A percentile compares a stretch with the other conserved stretches of the same genome.
These are phyloP conservation scores for Allacma fusca DNA, from an alignment of 2,888 invertebrate species.

Conservation along the genomic window DNA sequence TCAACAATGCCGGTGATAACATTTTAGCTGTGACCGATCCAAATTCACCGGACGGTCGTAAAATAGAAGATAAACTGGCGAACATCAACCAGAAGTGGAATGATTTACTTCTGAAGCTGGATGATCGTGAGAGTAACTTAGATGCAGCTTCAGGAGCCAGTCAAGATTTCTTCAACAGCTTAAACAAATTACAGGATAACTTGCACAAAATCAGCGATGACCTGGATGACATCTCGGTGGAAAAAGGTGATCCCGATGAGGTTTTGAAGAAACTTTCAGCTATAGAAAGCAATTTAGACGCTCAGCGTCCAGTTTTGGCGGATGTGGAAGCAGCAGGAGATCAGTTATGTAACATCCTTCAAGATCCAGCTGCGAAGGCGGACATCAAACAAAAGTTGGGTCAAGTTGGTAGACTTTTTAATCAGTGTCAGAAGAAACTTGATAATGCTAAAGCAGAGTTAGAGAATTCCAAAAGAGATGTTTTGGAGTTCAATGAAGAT, in stretches of 20 bases:
- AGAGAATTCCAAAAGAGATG: constrained; percentile 83
- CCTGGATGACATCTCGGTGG: constrained; percentile 80
- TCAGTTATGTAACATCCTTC: constrained; percentile 83
- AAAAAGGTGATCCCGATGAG: constrained; percentile 82
- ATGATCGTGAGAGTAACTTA: constrained; percentile 85
- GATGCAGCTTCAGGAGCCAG: constrained; percentile 93
- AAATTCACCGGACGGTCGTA: constrained; percentile 71
- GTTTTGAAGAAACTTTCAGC: constrained; percentile 86
- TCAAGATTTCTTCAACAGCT: constrained; percentile 88
- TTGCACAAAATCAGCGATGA: constrained; percentile 86
- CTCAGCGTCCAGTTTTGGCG: constrained; percentile 84
- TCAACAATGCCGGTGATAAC: constrained; percentile 81
- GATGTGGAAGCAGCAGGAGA: constrained; percentile 91
- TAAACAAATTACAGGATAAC: constrained; percentile 84
- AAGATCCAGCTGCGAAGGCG: constrained; percentile 87
- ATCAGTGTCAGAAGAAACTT: constrained; percentile 86
- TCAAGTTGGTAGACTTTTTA: constrained; percentile 86
- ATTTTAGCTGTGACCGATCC: constrained; percentile 72
- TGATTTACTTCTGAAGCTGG: constrained; percentile 79
- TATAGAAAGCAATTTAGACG: constrained; percentile 86
- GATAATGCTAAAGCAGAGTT: constrained; percentile 90
- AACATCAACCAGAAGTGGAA: constrained; percentile 74
- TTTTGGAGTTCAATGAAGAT: constrained; percentile 86
- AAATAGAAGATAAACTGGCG: constrained; percentile 76
- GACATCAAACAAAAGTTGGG: constrained; percentile 89